Conservation (phyloP, 2,113 vertebrate species). For the Mus musculus region DNA sequence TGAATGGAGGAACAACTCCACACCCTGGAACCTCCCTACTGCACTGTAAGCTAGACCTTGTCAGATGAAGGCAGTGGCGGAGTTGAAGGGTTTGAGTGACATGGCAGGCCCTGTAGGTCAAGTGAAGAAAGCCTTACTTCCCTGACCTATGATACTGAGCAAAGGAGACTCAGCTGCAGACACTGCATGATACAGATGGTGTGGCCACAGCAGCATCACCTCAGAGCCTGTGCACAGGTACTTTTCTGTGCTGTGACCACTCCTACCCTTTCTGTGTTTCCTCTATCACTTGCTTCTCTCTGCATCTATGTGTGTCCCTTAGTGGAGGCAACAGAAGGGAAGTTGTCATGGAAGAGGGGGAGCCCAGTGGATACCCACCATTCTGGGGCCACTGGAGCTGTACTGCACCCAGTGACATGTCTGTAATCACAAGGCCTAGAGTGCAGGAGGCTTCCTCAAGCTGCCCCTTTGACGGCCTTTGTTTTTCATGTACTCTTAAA, state of each 20-base stretch:
- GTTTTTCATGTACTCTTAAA: not conserved
- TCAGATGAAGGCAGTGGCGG: not conserved
- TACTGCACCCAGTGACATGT: rapidly evolving
- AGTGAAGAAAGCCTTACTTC: not conserved
- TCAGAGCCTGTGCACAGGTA: rapidly evolving
- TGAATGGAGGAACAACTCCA: not conserved
- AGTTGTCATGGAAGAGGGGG: not conserved
- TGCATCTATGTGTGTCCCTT: not conserved
- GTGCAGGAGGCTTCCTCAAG: no score
- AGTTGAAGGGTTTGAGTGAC: not conserved
- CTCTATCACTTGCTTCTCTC: not conserved
- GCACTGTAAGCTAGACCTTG: not conserved
- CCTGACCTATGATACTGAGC: not conserved
- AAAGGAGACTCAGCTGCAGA: not conserved
- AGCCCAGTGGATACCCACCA: not conserved
- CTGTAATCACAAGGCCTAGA: not conserved
- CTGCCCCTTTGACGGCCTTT: not conserved
- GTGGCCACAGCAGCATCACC: not conserved
- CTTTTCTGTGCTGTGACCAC: no score
- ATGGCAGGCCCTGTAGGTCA: not conserved
- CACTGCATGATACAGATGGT: not conserved
- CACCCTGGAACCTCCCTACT: no score
- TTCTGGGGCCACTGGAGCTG: not conserved
- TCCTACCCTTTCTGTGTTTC: not conserved
- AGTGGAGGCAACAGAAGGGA: not conserved